These are phyloP conservation scores for Melanotaenia duboulayi DNA, from an alignment of 2,113 vertebrate genomes.

Conservation along the genomic window DNA sequence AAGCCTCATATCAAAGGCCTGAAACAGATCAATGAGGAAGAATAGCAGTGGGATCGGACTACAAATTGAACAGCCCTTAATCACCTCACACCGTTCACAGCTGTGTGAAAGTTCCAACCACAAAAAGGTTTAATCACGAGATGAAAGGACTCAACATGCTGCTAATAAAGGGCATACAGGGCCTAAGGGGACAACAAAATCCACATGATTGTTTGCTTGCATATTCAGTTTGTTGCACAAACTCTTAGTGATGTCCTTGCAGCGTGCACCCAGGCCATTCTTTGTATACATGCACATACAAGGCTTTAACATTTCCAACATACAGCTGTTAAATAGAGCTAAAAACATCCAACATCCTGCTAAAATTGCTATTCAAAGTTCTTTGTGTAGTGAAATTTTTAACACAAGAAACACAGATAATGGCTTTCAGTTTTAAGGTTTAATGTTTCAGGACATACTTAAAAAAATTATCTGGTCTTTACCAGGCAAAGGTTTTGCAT, in stretches of 20 bases:
- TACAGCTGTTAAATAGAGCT: slow-evolving; percentile 4
- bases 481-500: too few relatives aligned
- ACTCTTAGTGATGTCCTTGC: not conserved
- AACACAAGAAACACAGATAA: too few relatives aligned
- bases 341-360: not conserved
- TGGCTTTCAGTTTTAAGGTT: too few relatives aligned
- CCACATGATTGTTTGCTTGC: not conserved
- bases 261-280: not conserved
- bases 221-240: slow-evolving; percentile 7
- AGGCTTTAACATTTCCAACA: not conserved
- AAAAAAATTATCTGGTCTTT: too few relatives aligned
- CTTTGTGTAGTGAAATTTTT: too few relatives aligned
- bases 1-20: slow-evolving; percentile 59
- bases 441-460: too few relatives aligned
- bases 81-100: slow-evolving; percentile 74
- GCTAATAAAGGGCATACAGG: slow-evolving; percentile 60
- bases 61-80: slow-evolving; percentile 76
- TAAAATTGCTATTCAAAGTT: not conserved
- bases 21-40: slow-evolving; percentile 72
- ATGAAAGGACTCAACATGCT: slow-evolving; percentile 69
- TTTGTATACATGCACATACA: not conserved
- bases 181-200: slow-evolving; percentile 28
- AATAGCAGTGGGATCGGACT: slow-evolving; percentile 68
- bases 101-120: slow-evolving; percentile 69
- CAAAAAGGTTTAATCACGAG: slow-evolving; percentile 76